Conservation (phyloP, 2,888 invertebrate species). For the Morinoia aosen region DNA sequence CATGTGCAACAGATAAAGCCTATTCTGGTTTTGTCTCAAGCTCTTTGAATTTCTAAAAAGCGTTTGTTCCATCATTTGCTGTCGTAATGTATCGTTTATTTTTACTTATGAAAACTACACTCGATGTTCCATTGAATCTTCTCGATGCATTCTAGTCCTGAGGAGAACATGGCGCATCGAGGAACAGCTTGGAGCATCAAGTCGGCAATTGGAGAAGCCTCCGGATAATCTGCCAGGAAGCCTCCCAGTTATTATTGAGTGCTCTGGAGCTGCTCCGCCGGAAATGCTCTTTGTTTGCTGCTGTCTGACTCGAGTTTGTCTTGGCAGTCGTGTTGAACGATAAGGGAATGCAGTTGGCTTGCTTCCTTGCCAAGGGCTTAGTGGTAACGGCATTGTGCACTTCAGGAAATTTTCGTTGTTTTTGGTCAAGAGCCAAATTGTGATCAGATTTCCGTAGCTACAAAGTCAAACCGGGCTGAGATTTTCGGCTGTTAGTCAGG, state of each 20-base stretch:
- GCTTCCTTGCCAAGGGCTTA: not conserved
- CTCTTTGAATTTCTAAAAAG: not conserved
- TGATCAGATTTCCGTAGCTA: no score
- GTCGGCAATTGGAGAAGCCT: not conserved
- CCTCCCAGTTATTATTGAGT: not conserved
- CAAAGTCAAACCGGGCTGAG: no score
- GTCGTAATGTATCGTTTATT: not conserved
- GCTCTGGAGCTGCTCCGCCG: not conserved
- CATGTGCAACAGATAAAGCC: not conserved
- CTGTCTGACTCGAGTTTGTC: not conserved
- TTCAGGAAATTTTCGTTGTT: not conserved
- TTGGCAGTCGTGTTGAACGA: not conserved
- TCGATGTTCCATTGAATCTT: not conserved
- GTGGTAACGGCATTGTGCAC: not conserved
- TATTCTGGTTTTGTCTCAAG: not conserved
- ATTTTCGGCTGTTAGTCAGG: no score
- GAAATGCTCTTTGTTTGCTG: constrained; percentile 2
- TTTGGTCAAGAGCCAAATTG: no score
- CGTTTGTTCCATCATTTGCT: not conserved
- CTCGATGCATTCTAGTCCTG: not conserved
- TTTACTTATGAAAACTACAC: not conserved
- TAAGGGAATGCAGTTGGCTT: not conserved
- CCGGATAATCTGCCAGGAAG: not conserved
- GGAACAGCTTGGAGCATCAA: not conserved
- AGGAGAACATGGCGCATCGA: not conserved